phyloP scores from a whole-genome alignment of 2,888 invertebrate species.

The Microplitis deprimator region DNA sequence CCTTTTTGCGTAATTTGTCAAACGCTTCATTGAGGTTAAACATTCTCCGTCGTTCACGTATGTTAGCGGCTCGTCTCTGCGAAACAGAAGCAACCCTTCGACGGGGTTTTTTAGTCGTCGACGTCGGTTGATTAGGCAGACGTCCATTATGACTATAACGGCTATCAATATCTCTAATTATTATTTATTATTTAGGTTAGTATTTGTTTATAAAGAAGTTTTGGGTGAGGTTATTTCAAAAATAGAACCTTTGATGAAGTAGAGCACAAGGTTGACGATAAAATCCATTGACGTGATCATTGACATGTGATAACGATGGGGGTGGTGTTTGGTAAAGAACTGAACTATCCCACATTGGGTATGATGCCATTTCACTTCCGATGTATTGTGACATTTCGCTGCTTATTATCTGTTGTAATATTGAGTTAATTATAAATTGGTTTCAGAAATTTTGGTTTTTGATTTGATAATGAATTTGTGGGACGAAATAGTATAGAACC shows the following conservation, averaged over 20 bases:
- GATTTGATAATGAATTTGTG: too few species aligned
- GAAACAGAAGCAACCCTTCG: slow-evolving; percentile 92
- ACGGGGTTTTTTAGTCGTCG: slow-evolving; percentile 81
- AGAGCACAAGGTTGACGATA: slow-evolving; percentile 69
- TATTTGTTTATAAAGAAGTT: neutral
- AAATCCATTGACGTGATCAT: slow-evolving; percentile 65
- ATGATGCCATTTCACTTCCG: slow-evolving; percentile 63
- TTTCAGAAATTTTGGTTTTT: neutral
- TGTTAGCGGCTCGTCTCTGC: slow-evolving; percentile 92
- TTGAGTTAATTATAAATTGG: neutral
- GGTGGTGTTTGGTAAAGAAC: slow-evolving; percentile 67
- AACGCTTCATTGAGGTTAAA: slow-evolving; percentile 97
- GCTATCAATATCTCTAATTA: slow-evolving; percentile 48
- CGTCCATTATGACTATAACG: slow-evolving; percentile 67
- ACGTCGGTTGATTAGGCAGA: slow-evolving; percentile 64
- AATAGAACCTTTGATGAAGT: slow-evolving; percentile 65
- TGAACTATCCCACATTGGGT: slow-evolving; percentile 69
- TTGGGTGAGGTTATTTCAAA: slow-evolving; percentile 16
- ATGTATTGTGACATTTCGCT: slow-evolving; percentile 67
- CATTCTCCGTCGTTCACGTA: slow-evolving; percentile 93
- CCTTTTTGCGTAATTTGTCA: slow-evolving; percentile 91
- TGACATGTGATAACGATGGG: slow-evolving; percentile 62
- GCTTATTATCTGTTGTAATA: slow-evolving; percentile 51
- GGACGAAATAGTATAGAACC: too few species aligned
- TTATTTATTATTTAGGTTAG: neutral